Conservation (phyloP, 1,140 invertebrate genomes). For the Samia ricini region DNA sequence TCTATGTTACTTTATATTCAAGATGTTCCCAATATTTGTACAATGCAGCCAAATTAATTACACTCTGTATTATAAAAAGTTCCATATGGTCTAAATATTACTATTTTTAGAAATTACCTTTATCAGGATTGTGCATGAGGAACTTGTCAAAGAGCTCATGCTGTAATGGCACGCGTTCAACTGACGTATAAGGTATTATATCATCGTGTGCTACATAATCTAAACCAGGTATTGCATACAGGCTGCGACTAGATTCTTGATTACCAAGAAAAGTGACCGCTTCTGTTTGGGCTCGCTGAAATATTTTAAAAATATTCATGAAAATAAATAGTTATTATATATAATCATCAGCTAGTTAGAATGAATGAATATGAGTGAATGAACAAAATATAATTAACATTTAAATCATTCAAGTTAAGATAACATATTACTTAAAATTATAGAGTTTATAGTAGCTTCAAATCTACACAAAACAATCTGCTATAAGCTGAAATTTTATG, state of each 20-base stretch:
- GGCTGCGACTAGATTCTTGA: slow-evolving; percentile 94
- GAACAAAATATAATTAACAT: no score
- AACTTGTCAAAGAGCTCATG: slow-evolving; percentile 99
- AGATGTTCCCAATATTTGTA: no score
- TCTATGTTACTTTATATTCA: no score
- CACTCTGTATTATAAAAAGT: no score
- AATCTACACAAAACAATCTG: no score
- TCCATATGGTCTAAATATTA: no score
- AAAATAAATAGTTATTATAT: neutral
- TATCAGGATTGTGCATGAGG: slow-evolving; percentile 87
- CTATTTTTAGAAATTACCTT: slow-evolving; percentile 77
- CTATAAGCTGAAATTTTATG: no score
- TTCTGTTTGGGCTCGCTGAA: slow-evolving; percentile 95
- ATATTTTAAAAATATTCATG: slow-evolving; percentile 5
- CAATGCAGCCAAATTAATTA: no score
- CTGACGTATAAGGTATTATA: slow-evolving; percentile 90
- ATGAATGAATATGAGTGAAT: neutral
- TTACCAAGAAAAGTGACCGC: slow-evolving; percentile 98
- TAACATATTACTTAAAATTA: no score
- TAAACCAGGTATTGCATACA: slow-evolving; percentile 96
- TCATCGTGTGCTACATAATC: slow-evolving; percentile 99
- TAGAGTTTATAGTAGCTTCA: no score
- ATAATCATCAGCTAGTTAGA: neutral
- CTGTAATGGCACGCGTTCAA: slow-evolving; percentile 89
- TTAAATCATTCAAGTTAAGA: no score